phyloP scores from a whole-genome alignment of 2,797 vertebrate species.

The Lerista edwardsae region DNA sequence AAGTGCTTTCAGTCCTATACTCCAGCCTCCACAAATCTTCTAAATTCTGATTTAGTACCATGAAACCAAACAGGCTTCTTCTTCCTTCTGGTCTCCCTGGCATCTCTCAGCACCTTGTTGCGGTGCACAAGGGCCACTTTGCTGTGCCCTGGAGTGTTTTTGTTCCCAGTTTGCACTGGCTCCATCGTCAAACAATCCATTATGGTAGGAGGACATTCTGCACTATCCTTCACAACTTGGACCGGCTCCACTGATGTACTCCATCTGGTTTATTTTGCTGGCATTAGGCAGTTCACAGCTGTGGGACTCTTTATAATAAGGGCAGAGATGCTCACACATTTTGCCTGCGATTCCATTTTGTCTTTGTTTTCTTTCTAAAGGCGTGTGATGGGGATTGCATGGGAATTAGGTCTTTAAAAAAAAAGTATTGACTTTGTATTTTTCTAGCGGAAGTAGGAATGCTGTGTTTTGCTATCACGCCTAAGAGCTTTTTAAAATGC shows the following conservation, averaged over 20 bases:
- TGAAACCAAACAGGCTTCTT: no score
- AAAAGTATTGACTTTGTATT: background rate
- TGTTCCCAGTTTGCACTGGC: slow-evolving; percentile 40
- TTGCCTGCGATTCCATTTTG: slow-evolving; percentile 48
- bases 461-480: background rate
- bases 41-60: background rate
- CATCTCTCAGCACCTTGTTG: slow-evolving; percentile 4
- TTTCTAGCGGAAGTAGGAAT: background rate
- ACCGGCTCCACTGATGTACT: slow-evolving; percentile 49
- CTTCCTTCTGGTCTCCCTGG: background rate
- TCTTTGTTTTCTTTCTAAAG: slow-evolving; percentile 12
- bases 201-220: slow-evolving; percentile 58
- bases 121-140: slow-evolving; percentile 4
- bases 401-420: background rate
- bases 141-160: slow-evolving; percentile 25
- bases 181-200: slow-evolving; percentile 65
- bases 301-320: slow-evolving; percentile 66
- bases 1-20: background rate
- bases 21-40: background rate
- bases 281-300: slow-evolving; percentile 64
- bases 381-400: background rate
- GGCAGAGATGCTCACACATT: slow-evolving; percentile 52
- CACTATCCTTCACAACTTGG: slow-evolving; percentile 64
- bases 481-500: background rate
- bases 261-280: slow-evolving; percentile 72